Base-by-base conservation (phyloP, 1,140 invertebrate genomes). In the Drosophila navojoa region DNA sequence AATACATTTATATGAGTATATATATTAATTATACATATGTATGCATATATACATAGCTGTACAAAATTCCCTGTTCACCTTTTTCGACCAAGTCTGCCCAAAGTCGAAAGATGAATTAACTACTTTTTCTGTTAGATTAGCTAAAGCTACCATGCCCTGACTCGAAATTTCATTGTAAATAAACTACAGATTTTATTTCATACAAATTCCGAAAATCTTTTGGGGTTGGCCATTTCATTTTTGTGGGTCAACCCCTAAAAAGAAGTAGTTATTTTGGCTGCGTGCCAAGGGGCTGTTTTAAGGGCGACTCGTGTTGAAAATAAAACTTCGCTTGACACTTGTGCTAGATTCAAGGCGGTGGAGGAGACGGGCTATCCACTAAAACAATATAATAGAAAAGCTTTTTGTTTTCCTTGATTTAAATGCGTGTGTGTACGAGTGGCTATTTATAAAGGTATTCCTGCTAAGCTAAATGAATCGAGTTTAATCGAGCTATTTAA, bases 251-350 rank as follows among this genome's bases (percentile, higher is more conserved):
- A 66, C 45, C 60, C 64, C 35, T 42, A 49, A 61, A 10, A 40
- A 2, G 32, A 32, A 32, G 15, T 9, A 19, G 5, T 3, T 16
- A 52, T 58, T 15, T 76, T 75, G 79, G 80, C 77, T 76, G 86
- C 85, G 86, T 85, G 86, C 86, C 81, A 90, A 76, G 76, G 55
- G 50, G 54, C 59, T 79, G 84, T 86, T 79, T 77, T 72, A 19
- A 68, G 59, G 63, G 66, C 25, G 53, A 54, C 42, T 42, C 70
- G 42, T 72, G 52, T 69, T 54, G 50, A 55, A 61, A 77, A 75
- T 75, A 66, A 66, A 74, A 70, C 60, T 75, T 75, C 44, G 55
- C 66, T 77, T 74, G 64, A 87, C 78, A 86, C 61, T 78, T 76
- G 73, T 58, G 38, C 71, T 58, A 77, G 71, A 66, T 77, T 75